Base-by-base conservation (phyloP, 2,113 vertebrate genomes). In the Otus sunia region DNA sequence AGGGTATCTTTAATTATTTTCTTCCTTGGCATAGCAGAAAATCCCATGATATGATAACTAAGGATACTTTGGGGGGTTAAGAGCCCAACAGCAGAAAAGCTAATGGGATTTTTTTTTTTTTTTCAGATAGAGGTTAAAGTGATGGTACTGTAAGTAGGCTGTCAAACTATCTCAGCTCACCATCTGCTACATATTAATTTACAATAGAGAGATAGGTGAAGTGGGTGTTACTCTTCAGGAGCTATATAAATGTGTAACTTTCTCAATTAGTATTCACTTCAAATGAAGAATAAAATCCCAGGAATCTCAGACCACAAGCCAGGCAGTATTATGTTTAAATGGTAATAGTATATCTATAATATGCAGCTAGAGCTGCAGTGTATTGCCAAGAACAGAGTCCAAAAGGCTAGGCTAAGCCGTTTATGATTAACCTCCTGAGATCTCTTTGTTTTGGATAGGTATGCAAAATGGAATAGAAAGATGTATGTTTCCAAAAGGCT, bases 21-120 rank as follows among this genome's bases (percentile, higher is more conserved):
- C 92, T 97, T 97, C 78, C 94, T 81, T 83, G 66, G 84, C 86
- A 96, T 92, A 92, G 86, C 73, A 95, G 90, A 93, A 96, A 97
- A 96, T 97, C 90, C 92, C 97, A 88, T 92, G 88, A 69, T 91
- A 75, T 83, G 67, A 78, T 94, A 96, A 95, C 92, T 94, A 74
- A 92, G 79, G 59, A 92, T 95, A 96, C 95, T 95, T 94, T 87
- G 67, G 94, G 80, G 89, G 86, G 95, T 96, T 97, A 96, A 90
- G 90, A 94, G 89, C 91, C 96, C 93, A 96, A 96, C 85, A 96
- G 95, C 87, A 97, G 95, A 96, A 97, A 96, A 94, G 92, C 91
- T 97, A 97, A 97, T 97, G 96, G 93, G 94, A 96, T 96, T 97
- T 96, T 97, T 97, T 96, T 96, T 41, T 95, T 90, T 96, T 97